These are phyloP conservation scores for Tetragnatha montana DNA, from an alignment of 2,888 invertebrate genomes.

Conservation along the genomic window DNA sequence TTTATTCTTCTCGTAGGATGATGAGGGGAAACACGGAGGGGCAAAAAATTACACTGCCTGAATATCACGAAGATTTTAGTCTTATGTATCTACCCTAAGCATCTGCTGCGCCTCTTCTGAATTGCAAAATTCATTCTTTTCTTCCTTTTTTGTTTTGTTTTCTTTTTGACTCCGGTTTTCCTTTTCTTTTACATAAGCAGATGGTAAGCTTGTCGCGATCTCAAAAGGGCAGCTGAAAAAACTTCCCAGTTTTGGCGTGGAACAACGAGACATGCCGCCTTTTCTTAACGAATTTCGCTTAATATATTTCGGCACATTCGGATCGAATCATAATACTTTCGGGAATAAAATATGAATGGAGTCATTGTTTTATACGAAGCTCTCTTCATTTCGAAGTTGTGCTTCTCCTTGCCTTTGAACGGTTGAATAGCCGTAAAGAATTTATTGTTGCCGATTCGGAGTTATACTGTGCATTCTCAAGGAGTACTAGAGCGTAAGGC, in stretches of 20 bases:
- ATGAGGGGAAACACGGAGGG: slow-evolving; percentile 32
- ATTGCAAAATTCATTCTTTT: slow-evolving; percentile 67
- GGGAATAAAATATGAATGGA: neutral
- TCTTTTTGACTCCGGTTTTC: slow-evolving; percentile 1
- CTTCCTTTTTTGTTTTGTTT: slow-evolving; percentile 29
- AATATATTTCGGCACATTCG: neutral
- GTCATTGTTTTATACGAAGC: neutral
- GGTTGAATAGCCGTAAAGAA: neutral
- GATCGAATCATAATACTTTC: slow-evolving; percentile 11
- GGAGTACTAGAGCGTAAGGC: neutral
- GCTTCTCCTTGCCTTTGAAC: neutral
- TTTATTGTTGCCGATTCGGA: neutral
- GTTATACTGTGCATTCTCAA: neutral
- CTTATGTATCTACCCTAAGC: slow-evolving; percentile 32
- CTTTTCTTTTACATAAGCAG: slow-evolving; percentile 32
- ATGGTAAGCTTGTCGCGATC: slow-evolving; percentile 34
- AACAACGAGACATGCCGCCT: neutral
- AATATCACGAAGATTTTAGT: slow-evolving; percentile 58
- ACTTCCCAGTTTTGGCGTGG: neutral
- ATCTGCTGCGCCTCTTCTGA: slow-evolving; percentile 65
- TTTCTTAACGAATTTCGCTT: slow-evolving; percentile 22
- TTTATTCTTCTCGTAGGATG: slow-evolving; percentile 4
- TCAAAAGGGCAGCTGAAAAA: slow-evolving; percentile 30
- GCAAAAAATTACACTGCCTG: slow-evolving; percentile 54
- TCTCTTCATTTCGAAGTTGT: neutral